Percentiles rank a stretch among this genome's conserved stretches.
Evolutionary conservation across 2,888 invertebrate genomes (phyloP).

Genomic region (Taphrorychus bicolor): DNA sequence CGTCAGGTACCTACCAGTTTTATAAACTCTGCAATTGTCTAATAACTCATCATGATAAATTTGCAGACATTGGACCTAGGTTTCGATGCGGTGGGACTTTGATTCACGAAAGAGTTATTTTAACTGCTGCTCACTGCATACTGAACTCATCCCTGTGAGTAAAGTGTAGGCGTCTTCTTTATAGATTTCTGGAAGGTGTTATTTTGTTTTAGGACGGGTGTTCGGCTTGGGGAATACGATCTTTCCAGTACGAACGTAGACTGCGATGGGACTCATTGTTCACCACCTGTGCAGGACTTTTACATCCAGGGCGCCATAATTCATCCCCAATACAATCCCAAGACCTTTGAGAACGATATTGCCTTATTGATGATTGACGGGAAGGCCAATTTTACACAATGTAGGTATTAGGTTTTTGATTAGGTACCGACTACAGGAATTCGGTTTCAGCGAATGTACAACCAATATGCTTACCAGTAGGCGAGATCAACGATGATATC

Average conservation of each 20-base stretch:
- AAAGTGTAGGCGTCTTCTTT: background rate
- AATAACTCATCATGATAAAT: background rate
- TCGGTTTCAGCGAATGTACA: conserved; percentile 53
- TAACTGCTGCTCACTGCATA: conserved; percentile 69
- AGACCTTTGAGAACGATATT: conserved; percentile 66
- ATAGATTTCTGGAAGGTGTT: background rate
- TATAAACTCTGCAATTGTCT: no score
- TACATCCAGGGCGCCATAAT: conserved; percentile 60
- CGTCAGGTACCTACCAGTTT: conserved; percentile 29
- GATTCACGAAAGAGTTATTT: conserved; percentile 60
- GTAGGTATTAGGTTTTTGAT: conserved; percentile 44
- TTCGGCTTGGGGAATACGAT: conserved; percentile 71
- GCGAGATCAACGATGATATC: conserved; percentile 55
- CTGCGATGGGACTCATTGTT: conserved; percentile 57
- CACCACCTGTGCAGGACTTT: conserved; percentile 63
- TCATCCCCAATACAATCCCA: conserved; percentile 64
- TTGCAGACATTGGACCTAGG: conserved; percentile 51
- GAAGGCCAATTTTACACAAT: conserved; percentile 56
- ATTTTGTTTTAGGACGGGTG: conserved; percentile 60
- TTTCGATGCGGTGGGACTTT: conserved; percentile 62
- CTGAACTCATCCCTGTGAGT: conserved; percentile 49
- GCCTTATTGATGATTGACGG: conserved; percentile 62
- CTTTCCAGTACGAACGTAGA: conserved; percentile 58
- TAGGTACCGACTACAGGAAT: background rate
- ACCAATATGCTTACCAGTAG: conserved; percentile 61